Evolutionary conservation across 2,888 invertebrate species (phyloP).

Genomic region (Syritta pipiens): DNA sequence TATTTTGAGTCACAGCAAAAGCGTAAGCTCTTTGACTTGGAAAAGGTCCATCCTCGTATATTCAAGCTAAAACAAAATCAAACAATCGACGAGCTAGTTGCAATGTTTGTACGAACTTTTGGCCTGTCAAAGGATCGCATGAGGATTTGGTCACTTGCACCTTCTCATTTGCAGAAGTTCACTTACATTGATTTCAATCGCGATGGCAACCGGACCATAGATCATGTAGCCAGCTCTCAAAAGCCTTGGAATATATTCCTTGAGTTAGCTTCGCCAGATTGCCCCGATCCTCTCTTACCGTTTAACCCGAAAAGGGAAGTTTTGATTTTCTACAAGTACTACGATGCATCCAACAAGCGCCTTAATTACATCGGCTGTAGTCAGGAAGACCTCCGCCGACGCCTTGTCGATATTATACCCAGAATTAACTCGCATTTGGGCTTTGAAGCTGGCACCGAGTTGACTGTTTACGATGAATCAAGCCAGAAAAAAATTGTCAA

Average conservation of each 20-base stretch:
- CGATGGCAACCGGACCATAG: conserved; percentile 83
- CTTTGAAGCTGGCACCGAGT: conserved; percentile 90
- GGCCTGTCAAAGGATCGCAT: conserved; percentile 93
- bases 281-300: conserved; percentile 85
- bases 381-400: conserved; percentile 89
- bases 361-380: conserved; percentile 98
- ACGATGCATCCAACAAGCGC: conserved; percentile 94
- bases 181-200: conserved; percentile 91
- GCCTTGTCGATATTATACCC: conserved; percentile 91
- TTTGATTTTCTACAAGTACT: conserved; percentile 82
- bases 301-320: conserved; percentile 95
- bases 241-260: conserved; percentile 92
- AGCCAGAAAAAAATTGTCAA: conserved; percentile 76
- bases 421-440: conserved; percentile 93
- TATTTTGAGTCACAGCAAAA: conserved; percentile 97
- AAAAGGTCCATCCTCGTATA: conserved; percentile 89
- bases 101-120: conserved; percentile 92
- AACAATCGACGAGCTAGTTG: conserved; percentile 90
- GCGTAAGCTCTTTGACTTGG: conserved; percentile 96
- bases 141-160: conserved; percentile 94
- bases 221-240: conserved; percentile 85
- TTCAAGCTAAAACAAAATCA: conserved; percentile 95
- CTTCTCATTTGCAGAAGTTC: conserved; percentile 83
- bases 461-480: conserved; percentile 92
- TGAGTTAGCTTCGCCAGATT: conserved; percentile 91